These are phyloP conservation scores for Misgurnus mizolepis DNA, from an alignment of 2,113 vertebrate genomes.

Conservation along the genomic window DNA sequence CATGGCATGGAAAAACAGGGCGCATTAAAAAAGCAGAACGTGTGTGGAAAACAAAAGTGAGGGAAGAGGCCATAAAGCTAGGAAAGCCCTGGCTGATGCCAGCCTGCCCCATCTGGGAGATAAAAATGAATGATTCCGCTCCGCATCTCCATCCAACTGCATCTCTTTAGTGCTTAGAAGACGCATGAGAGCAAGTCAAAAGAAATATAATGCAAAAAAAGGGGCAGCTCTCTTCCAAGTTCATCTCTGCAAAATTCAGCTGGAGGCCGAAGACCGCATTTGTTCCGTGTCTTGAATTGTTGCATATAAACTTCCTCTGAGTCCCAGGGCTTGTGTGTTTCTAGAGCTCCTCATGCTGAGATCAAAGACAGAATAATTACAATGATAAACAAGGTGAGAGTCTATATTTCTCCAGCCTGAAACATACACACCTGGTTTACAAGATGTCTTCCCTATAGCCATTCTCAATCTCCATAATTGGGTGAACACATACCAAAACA, in stretches of 20 bases:
- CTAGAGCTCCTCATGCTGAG: conserved; percentile 65
- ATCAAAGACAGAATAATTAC: conserved; percentile 76
- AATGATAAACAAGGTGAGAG: conserved; percentile 72
- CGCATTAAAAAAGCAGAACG: conserved; percentile 68
- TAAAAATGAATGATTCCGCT: conserved; percentile 77
- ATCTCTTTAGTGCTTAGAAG: conserved; percentile 71
- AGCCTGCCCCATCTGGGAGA: conserved; percentile 71
- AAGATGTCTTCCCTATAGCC: conserved; percentile 71
- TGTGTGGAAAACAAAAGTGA: conserved; percentile 72
- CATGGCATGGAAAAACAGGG: conserved; percentile 72
- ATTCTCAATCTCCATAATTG: conserved; percentile 73
- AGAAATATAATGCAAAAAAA: conserved; percentile 61
- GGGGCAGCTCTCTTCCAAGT: conserved; percentile 57
- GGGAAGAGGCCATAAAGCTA: conserved; percentile 67
- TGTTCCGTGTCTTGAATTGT: conserved; percentile 58
- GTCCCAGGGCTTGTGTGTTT: conserved; percentile 65
- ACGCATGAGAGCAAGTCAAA: conserved; percentile 62
- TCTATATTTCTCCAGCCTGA: conserved; percentile 65
- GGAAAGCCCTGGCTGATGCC: conserved; percentile 64
- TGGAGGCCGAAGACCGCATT: conserved; percentile 37
- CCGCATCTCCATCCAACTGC: conserved; percentile 69
- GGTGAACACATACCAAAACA: conserved; percentile 58
- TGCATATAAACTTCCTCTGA: conserved; percentile 66
- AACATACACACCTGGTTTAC: conserved; percentile 74
- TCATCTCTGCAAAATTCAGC: conserved; percentile 67